Evolutionary conservation across 64 coral and sea anemone genomes (phyloP).

Genomic region (Actinia tenebrosa): DNA sequence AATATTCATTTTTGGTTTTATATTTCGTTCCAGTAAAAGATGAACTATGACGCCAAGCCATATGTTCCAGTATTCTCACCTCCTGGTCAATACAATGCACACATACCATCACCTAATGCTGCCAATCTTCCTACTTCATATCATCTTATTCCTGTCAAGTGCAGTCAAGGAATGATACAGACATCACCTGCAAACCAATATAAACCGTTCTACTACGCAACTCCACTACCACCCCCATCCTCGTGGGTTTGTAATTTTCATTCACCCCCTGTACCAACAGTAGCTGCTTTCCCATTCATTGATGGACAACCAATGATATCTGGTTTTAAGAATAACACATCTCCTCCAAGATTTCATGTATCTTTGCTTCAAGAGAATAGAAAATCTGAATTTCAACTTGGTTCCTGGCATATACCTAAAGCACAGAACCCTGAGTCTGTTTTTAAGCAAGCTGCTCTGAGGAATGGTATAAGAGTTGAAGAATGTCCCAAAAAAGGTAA

Average conservation of each 20-base stretch:
- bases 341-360: background rate
- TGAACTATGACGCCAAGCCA: background rate
- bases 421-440: background rate
- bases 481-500: background rate
- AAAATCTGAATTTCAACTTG: background rate
- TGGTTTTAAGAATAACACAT: background rate
- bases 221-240: background rate
- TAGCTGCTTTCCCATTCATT: background rate
- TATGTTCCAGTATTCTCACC: background rate
- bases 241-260: background rate
- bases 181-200: background rate
- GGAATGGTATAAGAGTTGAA: slow-evolving; percentile 15
- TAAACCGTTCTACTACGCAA: background rate
- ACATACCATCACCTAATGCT: background rate
- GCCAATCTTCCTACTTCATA: background rate
- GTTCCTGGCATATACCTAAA: background rate
- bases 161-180: slow-evolving; percentile 5
- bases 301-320: slow-evolving; percentile 1
- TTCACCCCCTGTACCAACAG: background rate
- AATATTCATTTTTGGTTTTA: background rate
- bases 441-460: background rate
- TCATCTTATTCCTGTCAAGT: background rate
- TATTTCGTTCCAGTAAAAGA: background rate
- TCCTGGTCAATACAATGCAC: background rate
- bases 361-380: background rate